A percentile compares a stretch with the other conserved stretches of the same genome.
Conservation (phyloP, 2,797 vertebrate genomes). For the Amazona ochrocephala region DNA sequence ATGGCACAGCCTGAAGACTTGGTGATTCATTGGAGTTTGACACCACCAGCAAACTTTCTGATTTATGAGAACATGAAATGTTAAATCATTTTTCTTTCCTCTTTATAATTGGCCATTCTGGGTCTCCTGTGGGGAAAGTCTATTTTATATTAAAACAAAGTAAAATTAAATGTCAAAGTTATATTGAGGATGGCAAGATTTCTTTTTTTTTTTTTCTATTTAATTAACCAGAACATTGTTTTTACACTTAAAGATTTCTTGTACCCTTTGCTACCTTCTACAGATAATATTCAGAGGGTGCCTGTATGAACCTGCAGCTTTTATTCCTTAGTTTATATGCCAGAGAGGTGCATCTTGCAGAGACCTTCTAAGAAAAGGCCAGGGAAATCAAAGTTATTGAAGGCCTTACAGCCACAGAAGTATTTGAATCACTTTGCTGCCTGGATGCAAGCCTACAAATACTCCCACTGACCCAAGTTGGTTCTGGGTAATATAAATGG, state of each 20-base stretch:
- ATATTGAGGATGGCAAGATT: background rate
- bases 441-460: background rate
- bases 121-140: background rate
- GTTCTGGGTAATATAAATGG: background rate
- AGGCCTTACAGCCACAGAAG: background rate
- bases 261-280: background rate
- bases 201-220: conserved; percentile 9
- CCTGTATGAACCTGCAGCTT: background rate
- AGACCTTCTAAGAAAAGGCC: background rate
- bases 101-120: background rate
- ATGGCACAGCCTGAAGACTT: background rate
- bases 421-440: conserved; percentile 5
- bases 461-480: background rate
- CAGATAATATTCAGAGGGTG: background rate
- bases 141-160: conserved; percentile 32
- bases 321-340: background rate
- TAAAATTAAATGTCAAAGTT: conserved; percentile 11
- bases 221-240: conserved; percentile 28
- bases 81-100: background rate
- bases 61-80: conserved; percentile 34
- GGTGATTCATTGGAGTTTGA: conserved; percentile 5
- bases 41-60: background rate
- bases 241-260: background rate
- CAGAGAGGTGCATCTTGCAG: background rate
- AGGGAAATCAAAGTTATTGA: background rate